Evolutionary conservation across 2,797 vertebrate species (phyloP).

Genomic region (Spea hammondii): DNA sequence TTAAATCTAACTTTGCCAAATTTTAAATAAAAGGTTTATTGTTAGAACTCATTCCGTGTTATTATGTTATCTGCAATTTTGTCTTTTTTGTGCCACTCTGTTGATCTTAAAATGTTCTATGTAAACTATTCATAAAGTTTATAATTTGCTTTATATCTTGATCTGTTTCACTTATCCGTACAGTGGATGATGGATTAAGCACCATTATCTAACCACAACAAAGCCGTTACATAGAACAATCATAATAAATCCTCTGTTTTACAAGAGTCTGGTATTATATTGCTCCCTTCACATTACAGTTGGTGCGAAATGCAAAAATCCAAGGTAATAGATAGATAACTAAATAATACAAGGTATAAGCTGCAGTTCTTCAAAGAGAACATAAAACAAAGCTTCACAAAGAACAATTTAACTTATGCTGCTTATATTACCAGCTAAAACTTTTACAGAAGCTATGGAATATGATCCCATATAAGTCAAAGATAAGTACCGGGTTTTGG

Average conservation of each 20-base stretch:
- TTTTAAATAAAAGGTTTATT: background rate
- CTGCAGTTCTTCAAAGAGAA: slow-evolving; percentile 14
- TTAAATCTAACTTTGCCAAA: background rate
- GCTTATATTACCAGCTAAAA: slow-evolving; percentile 2
- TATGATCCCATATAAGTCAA: background rate
- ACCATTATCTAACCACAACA: slow-evolving; percentile 42
- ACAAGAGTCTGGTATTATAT: slow-evolving; percentile 34
- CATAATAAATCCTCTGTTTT: slow-evolving; percentile 39
- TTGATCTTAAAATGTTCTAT: background rate
- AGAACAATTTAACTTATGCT: slow-evolving; percentile 6
- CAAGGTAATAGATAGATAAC: slow-evolving; percentile 37
- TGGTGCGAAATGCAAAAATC: slow-evolving; percentile 36
- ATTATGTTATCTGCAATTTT: background rate
- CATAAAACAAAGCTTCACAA: slow-evolving; percentile 8
- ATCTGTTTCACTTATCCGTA: slow-evolving; percentile 9
- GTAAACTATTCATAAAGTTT: slow-evolving; percentile 17
- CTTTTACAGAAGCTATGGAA: background rate
- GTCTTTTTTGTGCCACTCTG: background rate
- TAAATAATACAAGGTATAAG: slow-evolving; percentile 27
- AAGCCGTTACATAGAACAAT: slow-evolving; percentile 34
- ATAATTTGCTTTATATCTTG: slow-evolving; percentile 15
- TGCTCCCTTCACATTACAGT: slow-evolving; percentile 31
- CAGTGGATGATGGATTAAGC: slow-evolving; percentile 26
- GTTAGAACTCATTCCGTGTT: background rate
- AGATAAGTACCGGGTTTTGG: too few species aligned